A percentile compares a stretch with the other conserved stretches of the same genome.
Conservation (phyloP, 2,113 vertebrate genomes). For the Meriones unguiculatus region DNA sequence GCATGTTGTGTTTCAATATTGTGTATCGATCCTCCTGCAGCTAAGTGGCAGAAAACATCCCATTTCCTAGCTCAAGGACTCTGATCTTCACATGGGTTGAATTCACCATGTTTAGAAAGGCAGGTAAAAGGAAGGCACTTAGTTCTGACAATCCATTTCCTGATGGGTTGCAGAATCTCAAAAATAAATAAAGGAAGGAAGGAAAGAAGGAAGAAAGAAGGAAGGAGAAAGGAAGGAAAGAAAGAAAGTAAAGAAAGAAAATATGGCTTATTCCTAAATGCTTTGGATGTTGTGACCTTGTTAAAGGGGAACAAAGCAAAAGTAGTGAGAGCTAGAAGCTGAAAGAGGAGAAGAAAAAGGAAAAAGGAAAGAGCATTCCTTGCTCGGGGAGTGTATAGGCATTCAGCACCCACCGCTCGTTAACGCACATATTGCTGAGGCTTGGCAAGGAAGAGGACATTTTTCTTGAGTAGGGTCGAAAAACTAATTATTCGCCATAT, state of each 20-base stretch:
- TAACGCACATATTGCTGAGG: constrained; percentile 90
- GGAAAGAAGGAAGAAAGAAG: not conserved
- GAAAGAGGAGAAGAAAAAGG: not conserved
- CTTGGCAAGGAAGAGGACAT: constrained; percentile 87
- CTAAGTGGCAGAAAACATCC: not conserved
- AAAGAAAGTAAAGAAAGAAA: not conserved
- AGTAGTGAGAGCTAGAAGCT: constrained; percentile 75
- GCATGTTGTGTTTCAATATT: not conserved
- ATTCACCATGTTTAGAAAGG: constrained; percentile 1
- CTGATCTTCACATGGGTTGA: not conserved
- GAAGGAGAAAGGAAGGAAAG: not conserved
- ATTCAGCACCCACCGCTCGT: constrained; percentile 90
- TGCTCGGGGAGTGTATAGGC: constrained; percentile 94
- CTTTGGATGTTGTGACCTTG: constrained; percentile 1
- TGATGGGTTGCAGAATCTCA: not conserved
- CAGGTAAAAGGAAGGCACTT: constrained; percentile 59
- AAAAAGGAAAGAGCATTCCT: constrained; percentile 33
- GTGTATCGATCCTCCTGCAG: not conserved
- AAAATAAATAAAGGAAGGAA: not conserved
- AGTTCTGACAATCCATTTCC: constrained; percentile 60
- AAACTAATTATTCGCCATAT: constrained; percentile 99
- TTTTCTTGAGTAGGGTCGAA: constrained; percentile 92
- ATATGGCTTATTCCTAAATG: constrained; percentile 13
- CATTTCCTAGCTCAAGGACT: not conserved
- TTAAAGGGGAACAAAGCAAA: constrained; percentile 66